Percentiles rank a stretch among this genome's conserved stretches.
phyloP scores from a whole-genome alignment of 2,888 invertebrate species.

The Strigamia maritima region DNA sequence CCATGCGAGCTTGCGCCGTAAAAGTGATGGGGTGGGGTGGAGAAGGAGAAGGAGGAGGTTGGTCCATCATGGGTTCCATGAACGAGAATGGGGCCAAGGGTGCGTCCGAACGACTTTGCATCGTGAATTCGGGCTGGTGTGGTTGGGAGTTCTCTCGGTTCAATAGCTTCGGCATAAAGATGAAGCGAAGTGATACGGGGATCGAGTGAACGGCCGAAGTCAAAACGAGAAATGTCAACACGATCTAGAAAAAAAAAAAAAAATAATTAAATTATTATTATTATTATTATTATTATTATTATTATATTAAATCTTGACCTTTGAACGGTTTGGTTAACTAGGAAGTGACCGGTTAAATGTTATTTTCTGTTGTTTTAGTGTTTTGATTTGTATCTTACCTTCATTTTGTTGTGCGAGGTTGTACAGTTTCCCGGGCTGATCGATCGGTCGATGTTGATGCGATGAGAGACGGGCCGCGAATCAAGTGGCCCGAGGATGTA shows the following conservation, averaged over 20 bases:
- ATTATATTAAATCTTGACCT: too few species aligned
- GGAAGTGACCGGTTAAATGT: too few species aligned
- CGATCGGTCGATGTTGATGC: background rate
- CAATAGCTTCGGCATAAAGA: background rate
- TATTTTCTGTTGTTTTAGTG: too few species aligned
- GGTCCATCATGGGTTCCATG: background rate
- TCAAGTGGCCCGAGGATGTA: conserved; percentile 8
- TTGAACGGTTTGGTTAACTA: too few species aligned
- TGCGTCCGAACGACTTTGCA: conserved; percentile 8
- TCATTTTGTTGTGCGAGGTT: background rate
- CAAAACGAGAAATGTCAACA: background rate
- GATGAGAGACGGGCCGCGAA: background rate
- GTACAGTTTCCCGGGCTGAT: too few species aligned
- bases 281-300: too few species aligned
- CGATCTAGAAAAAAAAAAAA: background rate
- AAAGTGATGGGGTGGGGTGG: background rate
- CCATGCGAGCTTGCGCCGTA: conserved; percentile 20
- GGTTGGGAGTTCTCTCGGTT: background rate
- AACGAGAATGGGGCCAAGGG: background rate
- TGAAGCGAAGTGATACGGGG: background rate
- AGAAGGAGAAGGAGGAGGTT: too few species aligned
- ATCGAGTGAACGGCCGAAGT: background rate
- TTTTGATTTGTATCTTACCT: too few species aligned
- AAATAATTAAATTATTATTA: too few species aligned
- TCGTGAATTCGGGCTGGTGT: background rate